Evolutionary conservation across 2,888 invertebrate genomes (phyloP), one percentile per base, ranked within the genome.

Genomic region (Heliconius sara): DNA sequence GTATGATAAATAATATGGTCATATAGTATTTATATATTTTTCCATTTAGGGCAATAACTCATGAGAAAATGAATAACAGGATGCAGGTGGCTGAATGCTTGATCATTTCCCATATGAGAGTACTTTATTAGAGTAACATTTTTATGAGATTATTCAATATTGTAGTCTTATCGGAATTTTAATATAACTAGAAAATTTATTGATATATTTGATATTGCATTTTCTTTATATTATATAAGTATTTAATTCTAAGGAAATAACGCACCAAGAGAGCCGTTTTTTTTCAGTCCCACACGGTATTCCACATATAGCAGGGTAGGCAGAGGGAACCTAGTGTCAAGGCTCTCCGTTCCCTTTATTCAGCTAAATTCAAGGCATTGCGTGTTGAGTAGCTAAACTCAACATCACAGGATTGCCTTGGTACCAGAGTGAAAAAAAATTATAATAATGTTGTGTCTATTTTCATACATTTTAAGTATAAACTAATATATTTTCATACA

Each of bases 31-130:
- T 73, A 30, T 60, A 73, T 34, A 22, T 30, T 16, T n/a, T 34
- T 60, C 60, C 73, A 73, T 73, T 73, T 60, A 73, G n/a, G 43
- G 60, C 25, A 60, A 60, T 73, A 73, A 39, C 30, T 60, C 60
- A 39, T 73, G 73, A 60, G 73, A 57, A 73, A 60, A 73, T 73
- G 34, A 60, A 73, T 60, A 60, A 39, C 60, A 73, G 34, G 73
- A 60, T 73, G 73, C 73, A 73, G 73, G 73, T 73, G 73, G 73
- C 60, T 39, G n/a, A 3, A 12, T n/a, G 30, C 43, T 27, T 57
- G 72, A 25, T 30, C 60, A 60, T 73, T 73, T 60, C 34, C 39
- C 60, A 73, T 60, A 73, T 60, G 25, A n/a, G 25, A 9, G 19
- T 73, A 39, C 25, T 73, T 73, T 73, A 73, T 60, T 25, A n/a